Evolutionary conservation across 2,113 vertebrate genomes (phyloP).

Genomic region (Aldabrachelys gigantea): DNA sequence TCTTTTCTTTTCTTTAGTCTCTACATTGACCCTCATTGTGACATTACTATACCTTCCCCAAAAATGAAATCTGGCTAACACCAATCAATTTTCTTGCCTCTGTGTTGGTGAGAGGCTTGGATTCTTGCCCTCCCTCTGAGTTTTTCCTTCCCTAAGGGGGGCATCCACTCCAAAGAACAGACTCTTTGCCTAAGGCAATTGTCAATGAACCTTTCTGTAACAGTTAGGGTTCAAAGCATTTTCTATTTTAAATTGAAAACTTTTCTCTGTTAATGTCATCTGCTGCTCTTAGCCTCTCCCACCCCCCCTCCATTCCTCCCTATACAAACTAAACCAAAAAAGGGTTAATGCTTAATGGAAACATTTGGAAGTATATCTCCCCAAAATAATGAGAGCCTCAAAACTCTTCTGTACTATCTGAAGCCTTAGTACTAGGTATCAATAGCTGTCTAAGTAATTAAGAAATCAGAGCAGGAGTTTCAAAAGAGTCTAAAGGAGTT

Average conservation of each 20-base stretch:
- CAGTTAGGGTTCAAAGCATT: slow-evolving; percentile 68
- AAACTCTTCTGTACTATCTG: slow-evolving; percentile 52
- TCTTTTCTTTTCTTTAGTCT: slow-evolving; percentile 10
- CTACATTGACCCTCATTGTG: neutral
- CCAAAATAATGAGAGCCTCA: slow-evolving; percentile 33
- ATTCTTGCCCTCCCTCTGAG: slow-evolving; percentile 64
- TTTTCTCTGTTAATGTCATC: neutral
- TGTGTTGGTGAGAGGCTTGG: slow-evolving; percentile 57
- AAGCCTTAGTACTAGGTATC: slow-evolving; percentile 61
- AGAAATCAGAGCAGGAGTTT: slow-evolving; percentile 43
- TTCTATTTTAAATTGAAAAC: slow-evolving; percentile 74
- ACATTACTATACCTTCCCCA: slow-evolving; percentile 26
- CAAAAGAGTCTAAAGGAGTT: slow-evolving; percentile 16
- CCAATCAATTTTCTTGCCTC: slow-evolving; percentile 59
- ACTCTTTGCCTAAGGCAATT: slow-evolving; percentile 47
- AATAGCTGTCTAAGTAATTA: slow-evolving; percentile 25
- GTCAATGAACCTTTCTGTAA: slow-evolving; percentile 54
- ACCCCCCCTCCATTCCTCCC: neutral
- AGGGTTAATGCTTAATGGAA: slow-evolving; percentile 51
- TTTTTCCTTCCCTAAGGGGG: slow-evolving; percentile 32
- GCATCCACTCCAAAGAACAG: slow-evolving; percentile 27
- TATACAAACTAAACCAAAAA: slow-evolving; percentile 32
- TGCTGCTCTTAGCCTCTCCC: slow-evolving; percentile 19
- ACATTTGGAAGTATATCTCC: slow-evolving; percentile 51
- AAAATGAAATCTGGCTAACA: slow-evolving; percentile 47